Base-by-base conservation (phyloP, 2,888 invertebrate species). In the Nineta flava region DNA sequence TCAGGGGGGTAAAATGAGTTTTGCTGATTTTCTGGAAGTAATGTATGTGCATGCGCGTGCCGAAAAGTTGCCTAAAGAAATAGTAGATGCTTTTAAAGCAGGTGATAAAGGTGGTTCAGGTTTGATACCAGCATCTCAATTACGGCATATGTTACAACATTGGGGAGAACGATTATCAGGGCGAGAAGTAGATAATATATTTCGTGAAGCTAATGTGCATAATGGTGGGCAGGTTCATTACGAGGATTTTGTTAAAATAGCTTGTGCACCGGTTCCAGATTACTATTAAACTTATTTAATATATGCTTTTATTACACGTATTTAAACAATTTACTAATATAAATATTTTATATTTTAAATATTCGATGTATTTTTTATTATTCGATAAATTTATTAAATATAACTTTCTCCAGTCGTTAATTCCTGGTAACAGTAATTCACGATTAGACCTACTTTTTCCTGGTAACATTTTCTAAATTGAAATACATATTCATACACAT, bases 21-120 rank as follows among this genome's bases (percentile, higher is more conserved):
- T 96, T 66, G 92, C 95, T 0, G 93, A 94, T 60, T 95, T 96
- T 62, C 67, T 96, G 45, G 93, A 95, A 62, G 87, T 94, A 1
- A 91, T 95, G 88, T 92, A 95, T 63, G 79, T 86, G 50, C 94
- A 95, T 64, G 87, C 84, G 26, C 73, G 79, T 34, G 83, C 83
- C 6, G 92, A 93, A 62, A 83, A 88, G 59, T 69, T 88, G 12
- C 86, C 88, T 0, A 77, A 76, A 58, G 90, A 92, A 72, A 83
- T 90, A 52, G 81, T 92, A 47, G 85, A 87, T 47, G 95, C 94
- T 0, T 95, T 96, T 66, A 79, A 79, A 63, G 92, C 94, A 0
- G 88, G 83, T 9, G 95, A 93, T 66, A 69, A 74, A 0, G 73
- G 76, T 9, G 81, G 80, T 55, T 79, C 71, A 50, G 87, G 87